Evolutionary conservation across 2,888 invertebrate species (phyloP).

Genomic region (Meteorus colon): DNA sequence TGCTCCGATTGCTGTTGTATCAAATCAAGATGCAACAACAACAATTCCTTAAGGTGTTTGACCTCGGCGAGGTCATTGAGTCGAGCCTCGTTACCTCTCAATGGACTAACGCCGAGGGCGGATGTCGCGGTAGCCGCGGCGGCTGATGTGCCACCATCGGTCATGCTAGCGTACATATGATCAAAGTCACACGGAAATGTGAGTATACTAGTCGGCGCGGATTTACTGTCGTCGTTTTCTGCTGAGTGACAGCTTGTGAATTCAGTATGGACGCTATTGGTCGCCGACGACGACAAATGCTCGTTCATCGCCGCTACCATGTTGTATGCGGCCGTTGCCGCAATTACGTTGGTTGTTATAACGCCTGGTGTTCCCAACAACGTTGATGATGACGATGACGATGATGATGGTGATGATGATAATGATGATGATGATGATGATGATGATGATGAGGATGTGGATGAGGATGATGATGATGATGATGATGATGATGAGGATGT

Average conservation of each 20-base stretch:
- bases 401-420: not conserved
- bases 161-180: constrained; percentile 83
- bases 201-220: constrained; percentile 73
- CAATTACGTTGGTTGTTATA: constrained; percentile 61
- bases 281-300: constrained; percentile 67
- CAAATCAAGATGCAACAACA: constrained; percentile 88
- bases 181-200: constrained; percentile 80
- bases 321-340: constrained; percentile 63
- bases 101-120: constrained; percentile 67
- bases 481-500: constrained; percentile 64
- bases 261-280: constrained; percentile 50
- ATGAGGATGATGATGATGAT: constrained; percentile 56
- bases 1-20: constrained; percentile 93
- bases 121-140: constrained; percentile 63
- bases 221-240: constrained; percentile 72
- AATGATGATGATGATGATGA: constrained; percentile 3
- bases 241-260: constrained; percentile 45
- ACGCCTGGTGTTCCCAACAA: constrained; percentile 76
- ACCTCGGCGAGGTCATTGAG: constrained; percentile 75
- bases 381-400: constrained; percentile 37
- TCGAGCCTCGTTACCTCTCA: constrained; percentile 68
- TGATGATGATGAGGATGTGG: constrained; percentile 19
- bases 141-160: constrained; percentile 66
- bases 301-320: constrained; percentile 74
- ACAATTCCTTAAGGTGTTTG: constrained; percentile 84